A percentile compares a stretch with the other conserved stretches of the same genome.
These are phyloP conservation scores for Florisuga fusca DNA, from an alignment of 2,797 vertebrate genomes.

Conservation along the genomic window DNA sequence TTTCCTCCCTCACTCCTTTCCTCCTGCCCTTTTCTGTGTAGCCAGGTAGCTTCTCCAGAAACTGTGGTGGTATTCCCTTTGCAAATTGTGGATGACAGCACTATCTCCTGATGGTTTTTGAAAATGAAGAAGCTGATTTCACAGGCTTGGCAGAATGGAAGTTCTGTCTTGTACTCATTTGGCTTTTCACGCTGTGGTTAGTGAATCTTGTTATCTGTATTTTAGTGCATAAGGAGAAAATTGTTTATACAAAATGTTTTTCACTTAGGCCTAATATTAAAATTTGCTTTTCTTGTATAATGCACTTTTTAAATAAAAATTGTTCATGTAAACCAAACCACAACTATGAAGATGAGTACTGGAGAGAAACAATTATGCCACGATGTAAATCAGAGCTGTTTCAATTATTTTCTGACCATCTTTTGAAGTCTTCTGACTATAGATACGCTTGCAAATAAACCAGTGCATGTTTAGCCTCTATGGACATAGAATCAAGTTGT, in stretches of 20 bases:
- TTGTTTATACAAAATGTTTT: neutral
- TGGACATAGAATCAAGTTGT: neutral
- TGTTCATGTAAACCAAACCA: neutral
- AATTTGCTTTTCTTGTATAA: neutral
- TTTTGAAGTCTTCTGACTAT: neutral
- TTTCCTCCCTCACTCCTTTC: neutral
- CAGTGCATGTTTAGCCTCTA: neutral
- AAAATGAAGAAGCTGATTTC: neutral
- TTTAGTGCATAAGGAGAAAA: neutral
- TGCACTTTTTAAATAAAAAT: neutral
- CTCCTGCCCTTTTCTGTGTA: neutral
- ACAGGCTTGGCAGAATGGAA: neutral
- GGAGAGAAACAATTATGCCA: neutral
- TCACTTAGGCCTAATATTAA: neutral
- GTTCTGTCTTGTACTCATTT: neutral
- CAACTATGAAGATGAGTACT: neutral
- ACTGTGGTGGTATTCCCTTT: neutral
- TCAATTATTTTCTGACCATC: neutral
- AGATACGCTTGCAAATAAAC: neutral
- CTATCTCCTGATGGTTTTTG: neutral
- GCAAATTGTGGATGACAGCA: neutral
- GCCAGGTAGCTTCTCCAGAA: neutral
- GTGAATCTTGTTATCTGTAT: neutral
- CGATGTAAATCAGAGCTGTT: neutral
- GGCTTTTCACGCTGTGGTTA: neutral